Conservation (phyloP, 1,140 invertebrate genomes). For the Gonatopus flavifemur region DNA sequence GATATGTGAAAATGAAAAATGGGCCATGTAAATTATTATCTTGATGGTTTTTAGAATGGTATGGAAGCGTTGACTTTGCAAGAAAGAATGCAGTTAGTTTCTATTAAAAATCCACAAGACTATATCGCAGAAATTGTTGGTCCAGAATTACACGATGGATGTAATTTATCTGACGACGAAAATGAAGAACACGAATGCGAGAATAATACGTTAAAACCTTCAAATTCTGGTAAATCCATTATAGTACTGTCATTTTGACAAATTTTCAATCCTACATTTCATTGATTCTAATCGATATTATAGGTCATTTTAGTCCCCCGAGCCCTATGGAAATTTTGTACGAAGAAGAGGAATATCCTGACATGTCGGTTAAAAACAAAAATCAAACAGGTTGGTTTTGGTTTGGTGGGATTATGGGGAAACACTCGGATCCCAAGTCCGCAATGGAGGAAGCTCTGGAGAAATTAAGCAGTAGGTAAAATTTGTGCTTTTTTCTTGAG, state of each 20-base stretch:
- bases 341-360: conserved; percentile 47
- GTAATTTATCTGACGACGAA: conserved; percentile 57
- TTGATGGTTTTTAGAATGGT: conserved; percentile 39
- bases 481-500: conserved; percentile 43
- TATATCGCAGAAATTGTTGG: conserved; percentile 63
- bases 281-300: too few relatives aligned
- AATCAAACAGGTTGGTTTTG: conserved; percentile 79
- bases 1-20: too few relatives aligned
- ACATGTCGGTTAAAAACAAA: conserved; percentile 60
- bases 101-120: conserved; percentile 61
- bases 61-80: conserved; percentile 49
- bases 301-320: conserved; percentile 45
- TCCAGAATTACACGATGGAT: conserved; percentile 55
- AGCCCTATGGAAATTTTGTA: conserved; percentile 44
- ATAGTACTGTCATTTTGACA: neutral
- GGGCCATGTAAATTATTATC: conserved; percentile 8
- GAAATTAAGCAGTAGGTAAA: conserved; percentile 79
- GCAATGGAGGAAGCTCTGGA: conserved; percentile 69
- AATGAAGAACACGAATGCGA: conserved; percentile 49
- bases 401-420: conserved; percentile 73
- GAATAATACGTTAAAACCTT: conserved; percentile 44
- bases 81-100: conserved; percentile 56
- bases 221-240: conserved; percentile 41
- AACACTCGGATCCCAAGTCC: conserved; percentile 56
- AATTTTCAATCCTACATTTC: too few relatives aligned